Base-by-base conservation (phyloP, 2,888 invertebrate genomes). In the Cheilosia impressa region DNA sequence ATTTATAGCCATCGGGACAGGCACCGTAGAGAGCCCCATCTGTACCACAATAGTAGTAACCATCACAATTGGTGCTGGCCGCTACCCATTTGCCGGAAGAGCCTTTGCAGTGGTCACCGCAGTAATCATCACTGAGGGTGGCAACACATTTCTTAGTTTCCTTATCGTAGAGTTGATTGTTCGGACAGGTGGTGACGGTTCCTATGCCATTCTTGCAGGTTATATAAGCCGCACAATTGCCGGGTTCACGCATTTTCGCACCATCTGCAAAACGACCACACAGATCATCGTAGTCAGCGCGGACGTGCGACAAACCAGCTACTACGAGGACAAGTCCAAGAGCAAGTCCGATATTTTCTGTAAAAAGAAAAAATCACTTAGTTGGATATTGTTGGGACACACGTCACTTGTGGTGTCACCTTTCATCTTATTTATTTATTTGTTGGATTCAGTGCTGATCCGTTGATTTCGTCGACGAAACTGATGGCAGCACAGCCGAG, bases 141-240 rank as follows among this genome's bases (percentile, higher is more conserved):
- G 81, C 82, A 1, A 88, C 88, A 55, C 92, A 91, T 6, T 81
- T 76, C 41, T 87, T 75, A 1, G 65, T 50, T 38, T 63, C 87
- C n/a, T 88, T 84, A 75, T 89, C 88, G 47, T 88, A 90, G 1
- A 87, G 71, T 45, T 85, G 38, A 4, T 50, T 17, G 2, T 68
- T 52, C 1, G 41, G 58, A 24, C 91, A 91, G 9, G 57, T 62
- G 2, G 72, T 62, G 0, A 88, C 5, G 6, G 43, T 63, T 3
- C 89, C 89, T 2, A 71, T 55, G 3, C 72, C 80, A 10, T 87
- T 79, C 2, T 22, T 24, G 63, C 91, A 91, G 10, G 82, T 75
- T 17, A 91, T 90, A 75, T 90, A 91, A 57, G 90, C 84, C 22
- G 88, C 57, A 62, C 91, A 91, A 6, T 89, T 88, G 6, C 89